Evolutionary conservation across 2,888 invertebrate species (phyloP).

Genomic region (Amiota communis): DNA sequence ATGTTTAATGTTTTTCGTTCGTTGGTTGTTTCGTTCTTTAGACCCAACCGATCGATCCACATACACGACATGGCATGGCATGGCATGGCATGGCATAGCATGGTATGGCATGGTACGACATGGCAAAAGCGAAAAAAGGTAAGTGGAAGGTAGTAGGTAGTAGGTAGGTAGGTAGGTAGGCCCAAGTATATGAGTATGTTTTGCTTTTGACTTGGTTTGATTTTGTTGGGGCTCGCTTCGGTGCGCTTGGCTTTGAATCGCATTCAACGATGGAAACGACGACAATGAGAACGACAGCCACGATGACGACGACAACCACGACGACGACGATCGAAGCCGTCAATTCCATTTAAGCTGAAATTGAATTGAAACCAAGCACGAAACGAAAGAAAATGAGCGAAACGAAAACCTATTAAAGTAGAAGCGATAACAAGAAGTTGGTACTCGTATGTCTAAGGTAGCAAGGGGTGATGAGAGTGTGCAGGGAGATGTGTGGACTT

Average conservation of each 20-base stretch:
- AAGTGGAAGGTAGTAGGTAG: no score
- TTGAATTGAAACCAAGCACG: slow-evolving; percentile 20
- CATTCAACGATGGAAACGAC: background rate
- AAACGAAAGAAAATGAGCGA: background rate
- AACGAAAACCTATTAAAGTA: background rate
- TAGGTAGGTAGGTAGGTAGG: background rate
- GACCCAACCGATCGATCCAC: no score
- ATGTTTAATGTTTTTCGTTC: no score
- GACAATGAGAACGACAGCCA: background rate
- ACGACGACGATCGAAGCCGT: slow-evolving; percentile 11
- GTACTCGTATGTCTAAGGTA: no score
- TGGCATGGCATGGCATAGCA: no score
- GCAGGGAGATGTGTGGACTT: no score
- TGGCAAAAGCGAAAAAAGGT: no score
- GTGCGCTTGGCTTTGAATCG: background rate
- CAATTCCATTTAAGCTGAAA: slow-evolving; percentile 28
- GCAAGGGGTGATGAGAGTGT: no score
- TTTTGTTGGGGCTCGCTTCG: slow-evolving; percentile 5
- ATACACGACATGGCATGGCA: no score
- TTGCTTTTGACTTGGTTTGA: background rate
- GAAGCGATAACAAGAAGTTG: no score
- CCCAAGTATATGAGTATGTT: background rate
- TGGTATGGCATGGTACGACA: no score
- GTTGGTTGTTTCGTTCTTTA: no score
- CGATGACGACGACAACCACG: background rate